phyloP scores from a whole-genome alignment of 2,888 invertebrate genomes.

The Parochlus steinenii region DNA sequence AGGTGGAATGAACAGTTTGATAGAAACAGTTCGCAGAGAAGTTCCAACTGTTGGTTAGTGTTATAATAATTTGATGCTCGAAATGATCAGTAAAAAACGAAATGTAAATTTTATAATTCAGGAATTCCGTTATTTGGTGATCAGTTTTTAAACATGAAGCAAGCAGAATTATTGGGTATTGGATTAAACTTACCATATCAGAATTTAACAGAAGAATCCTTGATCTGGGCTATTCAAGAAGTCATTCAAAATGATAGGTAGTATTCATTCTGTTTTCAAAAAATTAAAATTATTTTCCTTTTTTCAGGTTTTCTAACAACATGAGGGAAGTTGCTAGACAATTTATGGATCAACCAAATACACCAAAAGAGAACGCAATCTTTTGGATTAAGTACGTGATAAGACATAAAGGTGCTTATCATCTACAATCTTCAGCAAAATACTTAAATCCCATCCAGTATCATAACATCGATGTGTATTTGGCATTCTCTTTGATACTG shows the following conservation, averaged over 20 bases:
- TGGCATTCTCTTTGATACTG: not conserved
- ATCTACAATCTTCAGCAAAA: conserved; percentile 17
- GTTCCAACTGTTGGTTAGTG: no score
- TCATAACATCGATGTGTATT: conserved; percentile 11
- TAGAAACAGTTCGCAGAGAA: no score
- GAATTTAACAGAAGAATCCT: conserved; percentile 16
- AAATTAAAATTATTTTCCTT: not conserved
- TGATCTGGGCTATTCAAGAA: conserved; percentile 16
- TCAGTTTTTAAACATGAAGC: conserved; percentile 23
- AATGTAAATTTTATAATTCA: conserved; percentile 28
- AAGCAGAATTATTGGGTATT: conserved; percentile 20
- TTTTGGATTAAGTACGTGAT: conserved; percentile 36
- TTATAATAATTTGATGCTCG: no score
- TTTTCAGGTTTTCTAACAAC: not conserved
- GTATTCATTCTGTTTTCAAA: not conserved
- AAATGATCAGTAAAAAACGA: conserved; percentile 32
- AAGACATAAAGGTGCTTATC: conserved; percentile 19
- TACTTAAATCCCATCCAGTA: conserved; percentile 7
- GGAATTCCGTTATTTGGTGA: conserved; percentile 27
- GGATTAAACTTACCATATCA: conserved; percentile 20
- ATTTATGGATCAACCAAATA: conserved; percentile 31
- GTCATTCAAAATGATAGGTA: conserved; percentile 20
- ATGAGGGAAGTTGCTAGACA: conserved; percentile 24
- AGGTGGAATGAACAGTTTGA: no score
- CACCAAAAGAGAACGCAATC: conserved; percentile 32